A percentile compares a stretch with the other conserved stretches of the same genome.
Evolutionary conservation across 1,140 invertebrate genomes (phyloP).

Genomic region (Nephila pilipes): DNA sequence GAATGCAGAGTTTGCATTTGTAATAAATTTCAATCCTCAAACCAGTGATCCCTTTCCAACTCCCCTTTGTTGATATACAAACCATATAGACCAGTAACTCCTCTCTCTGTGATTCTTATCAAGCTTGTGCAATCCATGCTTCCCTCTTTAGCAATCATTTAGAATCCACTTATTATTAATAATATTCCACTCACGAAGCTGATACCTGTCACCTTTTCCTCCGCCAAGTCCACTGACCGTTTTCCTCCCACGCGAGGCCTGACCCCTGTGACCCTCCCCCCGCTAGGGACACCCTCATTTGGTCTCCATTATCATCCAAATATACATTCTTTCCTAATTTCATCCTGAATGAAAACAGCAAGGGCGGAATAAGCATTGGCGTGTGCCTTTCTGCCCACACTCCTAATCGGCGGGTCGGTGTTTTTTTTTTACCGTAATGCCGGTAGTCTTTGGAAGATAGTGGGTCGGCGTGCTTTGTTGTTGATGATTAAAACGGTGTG

Average conservation of each 20-base stretch:
- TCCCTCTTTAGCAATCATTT: background rate
- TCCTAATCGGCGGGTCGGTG: background rate
- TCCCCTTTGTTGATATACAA: no score
- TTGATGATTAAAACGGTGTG: no score
- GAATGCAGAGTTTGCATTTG: no score
- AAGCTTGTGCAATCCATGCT: background rate
- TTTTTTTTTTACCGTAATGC: background rate
- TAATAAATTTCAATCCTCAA: no score
- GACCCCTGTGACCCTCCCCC: background rate
- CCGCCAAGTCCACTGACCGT: background rate
- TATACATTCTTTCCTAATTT: conserved; percentile 13
- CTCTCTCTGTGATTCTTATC: no score
- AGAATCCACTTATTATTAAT: background rate
- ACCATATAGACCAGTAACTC: no score
- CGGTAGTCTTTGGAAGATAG: conserved; percentile 1
- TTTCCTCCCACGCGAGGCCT: background rate
- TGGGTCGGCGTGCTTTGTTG: no score
- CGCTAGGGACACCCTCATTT: background rate
- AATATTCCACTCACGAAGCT: conserved; percentile 8
- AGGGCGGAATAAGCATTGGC: background rate
- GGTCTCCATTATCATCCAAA: background rate
- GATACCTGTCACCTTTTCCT: conserved; percentile 18
- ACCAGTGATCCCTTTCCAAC: no score
- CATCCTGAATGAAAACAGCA: background rate
- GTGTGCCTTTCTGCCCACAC: background rate